Percentiles rank a stretch among this genome's conserved stretches.
Conservation (phyloP, 2,797 vertebrate species). For the Myoxocephalus aenaeus region DNA sequence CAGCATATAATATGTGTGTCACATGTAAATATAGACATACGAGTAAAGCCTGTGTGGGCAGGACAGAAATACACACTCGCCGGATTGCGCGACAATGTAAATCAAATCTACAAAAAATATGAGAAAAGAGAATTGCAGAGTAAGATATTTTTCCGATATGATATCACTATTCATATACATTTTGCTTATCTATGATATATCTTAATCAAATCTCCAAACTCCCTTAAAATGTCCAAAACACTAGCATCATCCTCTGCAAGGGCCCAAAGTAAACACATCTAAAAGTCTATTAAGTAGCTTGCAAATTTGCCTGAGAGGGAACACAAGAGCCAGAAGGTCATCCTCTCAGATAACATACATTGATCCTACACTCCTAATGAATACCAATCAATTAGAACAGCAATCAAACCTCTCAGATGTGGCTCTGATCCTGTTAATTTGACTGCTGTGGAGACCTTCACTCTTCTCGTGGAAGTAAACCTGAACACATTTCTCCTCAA, state of each 20-base stretch:
- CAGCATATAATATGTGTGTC: neutral
- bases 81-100: neutral
- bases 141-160: neutral
- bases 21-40: neutral
- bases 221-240: neutral
- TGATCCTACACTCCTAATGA: neutral
- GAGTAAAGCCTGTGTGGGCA: neutral
- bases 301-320: neutral
- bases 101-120: neutral
- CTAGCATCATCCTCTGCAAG: neutral
- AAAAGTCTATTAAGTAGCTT: neutral
- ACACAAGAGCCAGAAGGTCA: neutral
- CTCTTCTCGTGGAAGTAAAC: conserved; percentile 90
- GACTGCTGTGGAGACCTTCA: conserved; percentile 81
- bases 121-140: neutral
- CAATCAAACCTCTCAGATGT: conserved; percentile 89
- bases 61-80: neutral
- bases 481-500: conserved; percentile 94
- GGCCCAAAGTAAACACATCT: neutral
- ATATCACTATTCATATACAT: neutral
- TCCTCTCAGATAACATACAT: neutral
- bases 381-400: neutral
- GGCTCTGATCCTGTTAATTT: conserved; percentile 86
- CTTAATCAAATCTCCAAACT: neutral
- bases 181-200: neutral